Conservation (phyloP, 2,797 vertebrate species). For the Corythornis leucogaster region DNA sequence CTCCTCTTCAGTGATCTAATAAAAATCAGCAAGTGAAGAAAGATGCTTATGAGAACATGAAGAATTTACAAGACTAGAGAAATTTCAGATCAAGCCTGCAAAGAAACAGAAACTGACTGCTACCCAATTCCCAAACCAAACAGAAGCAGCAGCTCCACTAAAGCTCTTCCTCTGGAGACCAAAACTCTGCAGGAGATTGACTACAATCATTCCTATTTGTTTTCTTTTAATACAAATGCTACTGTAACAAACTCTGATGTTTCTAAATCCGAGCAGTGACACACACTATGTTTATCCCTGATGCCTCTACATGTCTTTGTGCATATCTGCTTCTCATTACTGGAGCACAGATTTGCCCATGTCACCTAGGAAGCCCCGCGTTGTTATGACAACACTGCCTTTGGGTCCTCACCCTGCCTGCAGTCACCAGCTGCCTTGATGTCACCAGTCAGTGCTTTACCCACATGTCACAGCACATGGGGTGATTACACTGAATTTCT, state of each 20-base stretch:
- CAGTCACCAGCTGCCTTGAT: neutral
- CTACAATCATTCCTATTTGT: neutral
- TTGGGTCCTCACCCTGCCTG: neutral
- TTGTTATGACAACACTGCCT: neutral
- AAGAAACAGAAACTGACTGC: neutral
- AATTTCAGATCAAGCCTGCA: neutral
- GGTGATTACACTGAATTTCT: neutral
- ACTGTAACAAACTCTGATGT: neutral
- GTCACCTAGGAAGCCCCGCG: neutral
- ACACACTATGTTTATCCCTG: neutral
- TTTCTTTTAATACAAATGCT: neutral
- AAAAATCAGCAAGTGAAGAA: neutral
- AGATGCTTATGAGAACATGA: neutral
- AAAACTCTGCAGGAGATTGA: neutral
- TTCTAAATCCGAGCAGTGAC: neutral
- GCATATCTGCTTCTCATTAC: neutral
- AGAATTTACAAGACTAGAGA: neutral
- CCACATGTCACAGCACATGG: neutral
- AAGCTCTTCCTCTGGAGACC: neutral
- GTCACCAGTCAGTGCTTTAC: neutral
- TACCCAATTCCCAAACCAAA: neutral
- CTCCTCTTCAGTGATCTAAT: conserved; percentile 88
- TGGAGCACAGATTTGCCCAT: neutral
- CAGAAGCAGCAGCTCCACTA: neutral
- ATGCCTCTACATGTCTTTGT: neutral